Percentiles rank a stretch among this genome's conserved stretches.
These are phyloP conservation scores for Schizaphis graminum DNA, from an alignment of 2,888 invertebrate genomes.

Conservation along the genomic window DNA sequence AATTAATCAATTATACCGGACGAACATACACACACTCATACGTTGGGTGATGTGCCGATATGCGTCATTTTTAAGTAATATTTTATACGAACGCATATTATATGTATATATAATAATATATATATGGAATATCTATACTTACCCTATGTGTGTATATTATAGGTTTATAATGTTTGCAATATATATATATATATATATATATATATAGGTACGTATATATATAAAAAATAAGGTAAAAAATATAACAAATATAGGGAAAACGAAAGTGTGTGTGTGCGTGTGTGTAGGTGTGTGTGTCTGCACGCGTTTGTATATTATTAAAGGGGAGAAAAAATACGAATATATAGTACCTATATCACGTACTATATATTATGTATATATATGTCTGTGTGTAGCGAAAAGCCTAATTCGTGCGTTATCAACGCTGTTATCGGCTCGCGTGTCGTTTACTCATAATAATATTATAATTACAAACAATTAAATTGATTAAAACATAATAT, in stretches of 20 bases:
- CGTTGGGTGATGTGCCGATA: not conserved
- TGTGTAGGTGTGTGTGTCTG: not conserved
- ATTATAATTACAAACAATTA: constrained; percentile 64
- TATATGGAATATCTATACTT: not conserved
- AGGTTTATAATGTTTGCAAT: not conserved
- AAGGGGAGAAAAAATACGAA: constrained; percentile 40
- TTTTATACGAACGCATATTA: not conserved
- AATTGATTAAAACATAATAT: constrained; percentile 66
- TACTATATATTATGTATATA: not conserved
- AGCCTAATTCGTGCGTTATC: constrained; percentile 64
- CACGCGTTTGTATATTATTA: not conserved
- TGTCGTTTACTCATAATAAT: constrained; percentile 60
- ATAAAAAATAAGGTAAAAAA: not conserved
- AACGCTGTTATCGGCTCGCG: constrained; percentile 62
- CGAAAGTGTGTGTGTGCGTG: constrained; percentile 1
- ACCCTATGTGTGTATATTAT: not conserved
- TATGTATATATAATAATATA: not conserved
- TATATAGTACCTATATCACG: not conserved
- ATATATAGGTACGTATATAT: no score
- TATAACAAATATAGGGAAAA: constrained; percentile 35
- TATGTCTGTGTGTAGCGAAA: constrained; percentile 48
- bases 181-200: not conserved
- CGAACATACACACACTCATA: not conserved
- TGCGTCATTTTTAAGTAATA: constrained; percentile 20
- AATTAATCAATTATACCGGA: constrained; percentile 30